Base-by-base conservation (phyloP, 2,113 vertebrate genomes). In the Helogale parvula region DNA sequence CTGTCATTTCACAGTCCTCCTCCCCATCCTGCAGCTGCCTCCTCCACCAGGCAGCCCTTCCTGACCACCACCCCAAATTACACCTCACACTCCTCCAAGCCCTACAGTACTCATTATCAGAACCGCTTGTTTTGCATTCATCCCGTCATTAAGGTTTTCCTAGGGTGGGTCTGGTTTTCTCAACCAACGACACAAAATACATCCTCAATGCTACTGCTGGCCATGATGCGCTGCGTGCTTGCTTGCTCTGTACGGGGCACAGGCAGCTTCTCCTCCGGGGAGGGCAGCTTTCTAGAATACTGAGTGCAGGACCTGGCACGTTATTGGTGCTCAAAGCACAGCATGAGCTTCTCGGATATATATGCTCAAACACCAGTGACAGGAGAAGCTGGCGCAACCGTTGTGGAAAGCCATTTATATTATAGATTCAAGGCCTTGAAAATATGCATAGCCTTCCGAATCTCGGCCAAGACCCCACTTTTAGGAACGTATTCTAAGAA, bases 341-440 rank as follows among this genome's bases (percentile, higher is more conserved):
- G 41, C 23, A 3, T 6, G 45, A 45, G 21, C 9, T 65, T 94
- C 71, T 80, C 63, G n/a, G 45, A 38, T 12, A 8, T 0, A n/a
- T 12, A 8, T 0, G 23, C 74, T 50, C 84, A 4, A 1, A 54
- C 31, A 68, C 50, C 14, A 9, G 0, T 19, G 82, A 41, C 35
- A 91, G 71, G 52, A 27, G 6, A 38, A 29, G 8, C 1, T 19
- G 66, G 77, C 7, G 25, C 50, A 3, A 29, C 16, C 74, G 52
- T 94, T 52, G 76, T 65, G 81, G 91, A 35, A 96, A 93, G 68
- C 27, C 80, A 76, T 69, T 90, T 52, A 72, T 45, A 52, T 52
- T 50, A 69, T 8, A 5, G 50, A 97, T 79, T 94, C 71, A 77
- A 90, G 84, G 69, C 23, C 54, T 97, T 84, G 92, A 79, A 93